Evolutionary conservation across 2,797 vertebrate species (phyloP).

Genomic region (Gorsachius magnificus): DNA sequence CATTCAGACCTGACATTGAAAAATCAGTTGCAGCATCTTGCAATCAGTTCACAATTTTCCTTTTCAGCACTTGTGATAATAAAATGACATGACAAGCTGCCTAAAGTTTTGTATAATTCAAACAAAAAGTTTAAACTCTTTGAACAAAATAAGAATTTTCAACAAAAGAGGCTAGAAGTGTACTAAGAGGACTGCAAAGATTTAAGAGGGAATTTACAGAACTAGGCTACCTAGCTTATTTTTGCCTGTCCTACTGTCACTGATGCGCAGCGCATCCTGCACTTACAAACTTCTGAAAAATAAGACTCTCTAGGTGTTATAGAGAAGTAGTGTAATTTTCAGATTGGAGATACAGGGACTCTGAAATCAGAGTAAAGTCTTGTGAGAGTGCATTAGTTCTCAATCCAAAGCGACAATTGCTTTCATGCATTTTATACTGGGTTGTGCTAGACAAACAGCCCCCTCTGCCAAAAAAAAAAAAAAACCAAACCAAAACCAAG

Average conservation of each 20-base stretch:
- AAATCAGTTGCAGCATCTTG: neutral
- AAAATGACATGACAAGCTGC: neutral
- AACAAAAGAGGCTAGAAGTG: fast-evolving
- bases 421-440: neutral
- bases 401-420: neutral
- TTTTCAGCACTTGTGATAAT: neutral
- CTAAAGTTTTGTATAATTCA: neutral
- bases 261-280: neutral
- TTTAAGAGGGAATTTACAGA: neutral
- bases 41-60: neutral
- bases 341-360: neutral
- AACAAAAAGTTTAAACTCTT: neutral
- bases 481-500: neutral
- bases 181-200: neutral
- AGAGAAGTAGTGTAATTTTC: neutral
- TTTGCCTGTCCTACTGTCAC: neutral
- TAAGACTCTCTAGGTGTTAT: neutral
- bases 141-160: neutral
- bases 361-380: neutral
- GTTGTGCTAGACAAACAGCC: neutral
- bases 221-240: neutral
- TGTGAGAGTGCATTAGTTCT: neutral
- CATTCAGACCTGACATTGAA: neutral
- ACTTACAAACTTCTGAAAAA: neutral
- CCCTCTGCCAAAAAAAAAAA: neutral